Base-by-base conservation (phyloP, 1,140 invertebrate genomes). In the Pinna nobilis region DNA sequence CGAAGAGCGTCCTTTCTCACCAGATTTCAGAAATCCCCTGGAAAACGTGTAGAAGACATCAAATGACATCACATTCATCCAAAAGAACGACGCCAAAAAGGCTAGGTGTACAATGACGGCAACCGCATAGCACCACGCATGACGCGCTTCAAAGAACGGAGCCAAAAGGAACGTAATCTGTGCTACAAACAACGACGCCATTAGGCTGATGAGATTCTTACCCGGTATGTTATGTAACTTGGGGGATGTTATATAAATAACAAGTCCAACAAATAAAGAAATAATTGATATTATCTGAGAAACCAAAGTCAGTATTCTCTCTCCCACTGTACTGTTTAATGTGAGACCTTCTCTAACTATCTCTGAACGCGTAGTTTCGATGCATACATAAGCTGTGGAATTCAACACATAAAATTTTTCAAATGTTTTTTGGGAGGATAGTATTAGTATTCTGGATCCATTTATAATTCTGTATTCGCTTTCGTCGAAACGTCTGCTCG, bases 11-110 rank as follows among this genome's bases (percentile, higher is more conserved):
- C 59, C 71, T 3, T 60, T 60, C 20, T 60, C 60, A n/a, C 72
- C 83, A 7, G 70, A 80, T 55, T 76, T 70, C 18, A 77, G 57
- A 30, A 78, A 80, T 37, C 68, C 70, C 32, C 70, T 74, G 9
- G 81, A 77, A 84, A 91, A 90, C 3, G 95, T 97, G 32, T 89
- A 85, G 84, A 90, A 92, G 6, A 92, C 89, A 76, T 92, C 92
- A 79, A 90, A 91, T 0, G 91, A 89, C 81, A 92, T 89, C 0
- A 90, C 87, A 50, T 90, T 89, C 90, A 91, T 91, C 92, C 92
- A 92, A 55, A 89, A 89, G 80, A 92, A 92, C 0, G 91, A 86
- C 0, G 89, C 85, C 66, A 92, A 82, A 78, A 91, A 92, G 50
- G 83, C 74, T 81, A 91, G 92, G 70, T 91, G 91, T 28, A 90